Conservation (phyloP, 64 coral and sea anemone species). For the Pocillopora damicornis region DNA sequence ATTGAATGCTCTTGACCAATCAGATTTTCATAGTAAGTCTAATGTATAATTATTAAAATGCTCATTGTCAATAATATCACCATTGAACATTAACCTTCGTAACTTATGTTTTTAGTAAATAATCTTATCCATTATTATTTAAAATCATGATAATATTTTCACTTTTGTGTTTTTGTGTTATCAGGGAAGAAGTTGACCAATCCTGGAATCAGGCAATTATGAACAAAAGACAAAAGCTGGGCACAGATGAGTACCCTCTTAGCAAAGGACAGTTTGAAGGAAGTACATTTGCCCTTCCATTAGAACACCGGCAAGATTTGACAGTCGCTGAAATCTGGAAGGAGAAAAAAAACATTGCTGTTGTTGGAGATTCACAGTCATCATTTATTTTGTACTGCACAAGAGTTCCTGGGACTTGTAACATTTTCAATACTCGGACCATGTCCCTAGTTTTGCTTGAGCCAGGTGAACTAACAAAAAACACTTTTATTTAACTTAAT, state of each 20-base stretch:
- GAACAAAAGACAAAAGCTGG: conserved; percentile 18
- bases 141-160: background rate
- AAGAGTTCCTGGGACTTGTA: conserved; percentile 35
- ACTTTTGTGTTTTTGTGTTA: background rate
- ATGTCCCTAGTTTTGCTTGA: conserved; percentile 42
- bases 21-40: too few relatives aligned
- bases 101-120: too few relatives aligned
- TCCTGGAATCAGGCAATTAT: conserved; percentile 13
- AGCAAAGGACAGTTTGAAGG: conserved; percentile 17
- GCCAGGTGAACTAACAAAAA: conserved; percentile 22
- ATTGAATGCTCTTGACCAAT: too few relatives aligned
- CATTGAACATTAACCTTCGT: too few relatives aligned
- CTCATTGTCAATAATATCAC: too few relatives aligned
- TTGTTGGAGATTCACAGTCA: conserved; percentile 72
- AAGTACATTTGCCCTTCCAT: conserved; percentile 30
- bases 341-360: conserved; percentile 78
- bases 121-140: background rate
- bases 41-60: too few relatives aligned
- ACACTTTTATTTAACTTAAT: too few relatives aligned
- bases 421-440: conserved; percentile 58
- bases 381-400: conserved; percentile 82
- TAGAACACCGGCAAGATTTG: conserved; percentile 43
- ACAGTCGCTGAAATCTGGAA: conserved; percentile 91
- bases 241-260: conserved; percentile 11
- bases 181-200: conserved; percentile 8